A percentile compares a stretch with the other conserved stretches of the same genome.
phyloP scores from a whole-genome alignment of 2,113 vertebrate genomes.

The Eclectus roratus region DNA sequence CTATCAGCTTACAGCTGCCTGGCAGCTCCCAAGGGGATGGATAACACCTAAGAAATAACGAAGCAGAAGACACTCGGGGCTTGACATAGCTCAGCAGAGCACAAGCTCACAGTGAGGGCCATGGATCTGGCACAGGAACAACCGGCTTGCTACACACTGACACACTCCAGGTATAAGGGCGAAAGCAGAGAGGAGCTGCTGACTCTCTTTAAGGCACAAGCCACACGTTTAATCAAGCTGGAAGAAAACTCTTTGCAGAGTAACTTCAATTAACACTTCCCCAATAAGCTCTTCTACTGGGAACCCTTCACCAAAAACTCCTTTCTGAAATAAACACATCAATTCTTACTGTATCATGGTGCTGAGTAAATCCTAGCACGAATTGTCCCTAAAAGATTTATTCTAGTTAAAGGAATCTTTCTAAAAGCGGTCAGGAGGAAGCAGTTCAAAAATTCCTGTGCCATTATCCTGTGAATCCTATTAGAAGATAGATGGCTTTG shows the following conservation, averaged over 20 bases:
- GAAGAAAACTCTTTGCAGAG: background rate
- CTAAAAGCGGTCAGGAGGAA: background rate
- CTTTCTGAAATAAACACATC: background rate
- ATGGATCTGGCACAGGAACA: fast-evolving
- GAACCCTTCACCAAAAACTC: background rate
- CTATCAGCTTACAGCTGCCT: background rate
- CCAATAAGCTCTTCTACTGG: background rate
- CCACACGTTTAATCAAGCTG: background rate
- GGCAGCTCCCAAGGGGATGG: background rate
- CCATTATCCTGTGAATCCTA: background rate
- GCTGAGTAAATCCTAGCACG: background rate
- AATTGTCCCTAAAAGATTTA: background rate
- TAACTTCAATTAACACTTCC: background rate
- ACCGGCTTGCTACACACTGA: background rate
- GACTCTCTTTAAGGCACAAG: background rate
- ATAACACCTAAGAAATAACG: background rate
- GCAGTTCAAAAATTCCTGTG: background rate
- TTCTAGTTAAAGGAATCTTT: background rate
- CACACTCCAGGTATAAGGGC: background rate
- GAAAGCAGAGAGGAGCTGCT: background rate
- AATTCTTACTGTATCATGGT: background rate
- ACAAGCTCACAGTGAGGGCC: background rate
- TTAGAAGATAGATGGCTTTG: background rate
- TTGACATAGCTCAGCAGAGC: background rate
- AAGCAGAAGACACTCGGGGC: background rate